A percentile compares a stretch with the other conserved stretches of the same genome.
phyloP scores from a whole-genome alignment of 1,140 invertebrate genomes.

The Drosophila guanche region DNA sequence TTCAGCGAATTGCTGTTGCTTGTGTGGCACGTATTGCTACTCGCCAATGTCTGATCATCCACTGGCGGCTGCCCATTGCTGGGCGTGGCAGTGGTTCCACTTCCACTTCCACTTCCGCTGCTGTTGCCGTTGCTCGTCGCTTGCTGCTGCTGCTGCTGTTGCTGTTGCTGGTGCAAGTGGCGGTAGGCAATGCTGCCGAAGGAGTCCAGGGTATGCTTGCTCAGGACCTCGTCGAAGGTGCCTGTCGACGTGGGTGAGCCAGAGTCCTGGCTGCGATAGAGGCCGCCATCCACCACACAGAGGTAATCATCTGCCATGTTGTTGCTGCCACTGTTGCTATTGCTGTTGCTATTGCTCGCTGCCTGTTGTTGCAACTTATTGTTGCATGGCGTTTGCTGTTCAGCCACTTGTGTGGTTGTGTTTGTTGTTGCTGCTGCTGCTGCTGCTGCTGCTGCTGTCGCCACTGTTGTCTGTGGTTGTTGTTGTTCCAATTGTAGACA shows the following conservation, averaged over 20 bases:
- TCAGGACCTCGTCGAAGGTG: slow-evolving; percentile 70
- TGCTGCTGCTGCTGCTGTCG: slow-evolving; percentile 35
- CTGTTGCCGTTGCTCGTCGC: slow-evolving; percentile 50
- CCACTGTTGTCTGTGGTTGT: slow-evolving; percentile 22
- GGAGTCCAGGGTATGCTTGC: slow-evolving; percentile 69
- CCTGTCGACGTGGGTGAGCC: slow-evolving; percentile 70
- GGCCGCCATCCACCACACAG: slow-evolving; percentile 60
- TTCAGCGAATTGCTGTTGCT: slow-evolving; percentile 56
- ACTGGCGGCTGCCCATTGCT: slow-evolving; percentile 11
- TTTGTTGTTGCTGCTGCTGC: slow-evolving; percentile 15
- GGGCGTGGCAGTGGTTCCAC: slow-evolving; percentile 3
- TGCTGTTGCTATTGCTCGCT: slow-evolving; percentile 41
- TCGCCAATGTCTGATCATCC: slow-evolving; percentile 15
- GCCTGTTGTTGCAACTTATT: slow-evolving; percentile 48
- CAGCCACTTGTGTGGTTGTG: slow-evolving; percentile 49
- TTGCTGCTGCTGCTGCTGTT: slow-evolving; percentile 45
- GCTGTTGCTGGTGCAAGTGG: slow-evolving; percentile 56
- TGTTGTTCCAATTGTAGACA: slow-evolving; percentile 66
- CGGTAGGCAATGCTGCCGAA: slow-evolving; percentile 78
- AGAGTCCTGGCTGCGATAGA: slow-evolving; percentile 64
- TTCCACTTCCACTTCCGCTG: slow-evolving; percentile 1
- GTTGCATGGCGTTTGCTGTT: slow-evolving; percentile 62
- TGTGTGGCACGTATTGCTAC: slow-evolving; percentile 13
- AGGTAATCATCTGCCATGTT: slow-evolving; percentile 63
- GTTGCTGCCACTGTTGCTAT: slow-evolving; percentile 24